Evolutionary conservation across 2,888 invertebrate species (phyloP), one percentile per base, ranked within the genome.

Genomic region (Calliphora vomitoria): DNA sequence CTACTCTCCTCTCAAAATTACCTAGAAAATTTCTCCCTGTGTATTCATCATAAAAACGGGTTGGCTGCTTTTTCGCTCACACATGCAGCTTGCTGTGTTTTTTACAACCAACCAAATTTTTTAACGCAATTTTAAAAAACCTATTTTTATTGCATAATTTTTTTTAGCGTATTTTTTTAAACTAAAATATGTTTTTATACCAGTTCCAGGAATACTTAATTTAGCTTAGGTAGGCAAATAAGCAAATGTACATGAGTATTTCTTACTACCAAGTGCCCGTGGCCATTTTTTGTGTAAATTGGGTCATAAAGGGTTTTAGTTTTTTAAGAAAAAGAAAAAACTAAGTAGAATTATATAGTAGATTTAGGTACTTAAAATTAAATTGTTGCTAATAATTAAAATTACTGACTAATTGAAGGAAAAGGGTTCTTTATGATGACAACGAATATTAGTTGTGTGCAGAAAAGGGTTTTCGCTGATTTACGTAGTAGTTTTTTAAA

Each of bases 401-500:
- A 90, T 91, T 91, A 90, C 87, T 90, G 90, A 91, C 91, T 91
- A 91, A 92, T 91, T 92, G 92, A 89, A 89, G 90, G 85, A 3
- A 91, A 91, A 89, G 90, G 91, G 89, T 89, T 91, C 88, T 80
- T 53, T 72, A 31, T 58, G 13, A 58, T 4, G 3, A 13, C 3
- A 58, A 31, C 13, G 25, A 25, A 58, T 58, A 31, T 25, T 58
- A 58, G 31, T 6, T 18, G n/a, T 13, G 18, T 55, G 55, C 6
- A 20, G 44, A 41, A 78, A 78, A 66, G 53, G 78, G 66, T 66
- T 78, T 78, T 62, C 3, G 55, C 62, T 62, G 4, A 35, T 35
- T 35, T 60, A 55, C 15, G n/a, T 55, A 4, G 6, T 55, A 44
- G 11, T 11, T 44, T n/a, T 62, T 35, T 31, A 5, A 62, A 62